Percentiles rank a stretch among this genome's conserved stretches.
These are phyloP conservation scores for Drosophila littoralis DNA, from an alignment of 1,140 invertebrate genomes.

Conservation along the genomic window DNA sequence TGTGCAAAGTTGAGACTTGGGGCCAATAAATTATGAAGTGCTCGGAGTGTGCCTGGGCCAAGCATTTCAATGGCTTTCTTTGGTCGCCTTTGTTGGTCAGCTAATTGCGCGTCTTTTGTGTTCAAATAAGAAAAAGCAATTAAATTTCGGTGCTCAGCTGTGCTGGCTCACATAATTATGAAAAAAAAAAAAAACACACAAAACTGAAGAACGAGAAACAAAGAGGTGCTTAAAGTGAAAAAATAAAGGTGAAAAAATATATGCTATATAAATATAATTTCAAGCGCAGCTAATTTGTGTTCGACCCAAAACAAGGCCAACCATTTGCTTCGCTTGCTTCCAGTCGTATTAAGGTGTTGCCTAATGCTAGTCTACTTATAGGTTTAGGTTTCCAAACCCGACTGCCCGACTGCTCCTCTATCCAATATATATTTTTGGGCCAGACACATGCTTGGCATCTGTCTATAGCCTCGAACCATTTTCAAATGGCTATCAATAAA, in stretches of 20 bases:
- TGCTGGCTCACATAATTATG: slow-evolving; percentile 67
- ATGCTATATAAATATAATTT: slow-evolving; percentile 51
- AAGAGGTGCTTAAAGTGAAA: neutral
- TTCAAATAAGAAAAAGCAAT: slow-evolving; percentile 68
- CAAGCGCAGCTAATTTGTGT: slow-evolving; percentile 33
- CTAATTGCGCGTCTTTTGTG: slow-evolving; percentile 71
- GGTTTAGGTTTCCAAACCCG: too few species aligned
- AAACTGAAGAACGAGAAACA: neutral
- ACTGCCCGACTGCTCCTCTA: too few species aligned
- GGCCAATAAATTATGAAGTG: slow-evolving; percentile 50
- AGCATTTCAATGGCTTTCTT: slow-evolving; percentile 34
- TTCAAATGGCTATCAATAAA: slow-evolving; percentile 70
- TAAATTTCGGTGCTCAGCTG: slow-evolving; percentile 68
- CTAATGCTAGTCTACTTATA: neutral
- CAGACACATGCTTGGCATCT: slow-evolving; percentile 38
- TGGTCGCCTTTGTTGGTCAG: slow-evolving; percentile 33
- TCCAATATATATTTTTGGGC: slow-evolving; percentile 20
- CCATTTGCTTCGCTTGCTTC: neutral
- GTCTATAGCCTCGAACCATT: slow-evolving; percentile 20
- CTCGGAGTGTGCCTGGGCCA: slow-evolving; percentile 1
- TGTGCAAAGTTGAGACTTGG: slow-evolving; percentile 7
- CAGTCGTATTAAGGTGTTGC: neutral
- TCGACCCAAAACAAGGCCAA: slow-evolving; percentile 16
- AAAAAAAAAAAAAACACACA: slow-evolving; percentile 6
- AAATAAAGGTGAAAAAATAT: slow-evolving; percentile 36